Evolutionary conservation across 2,797 vertebrate species (phyloP), one percentile per base, ranked within the genome.

Genomic region (Anisognathus igniventris): DNA sequence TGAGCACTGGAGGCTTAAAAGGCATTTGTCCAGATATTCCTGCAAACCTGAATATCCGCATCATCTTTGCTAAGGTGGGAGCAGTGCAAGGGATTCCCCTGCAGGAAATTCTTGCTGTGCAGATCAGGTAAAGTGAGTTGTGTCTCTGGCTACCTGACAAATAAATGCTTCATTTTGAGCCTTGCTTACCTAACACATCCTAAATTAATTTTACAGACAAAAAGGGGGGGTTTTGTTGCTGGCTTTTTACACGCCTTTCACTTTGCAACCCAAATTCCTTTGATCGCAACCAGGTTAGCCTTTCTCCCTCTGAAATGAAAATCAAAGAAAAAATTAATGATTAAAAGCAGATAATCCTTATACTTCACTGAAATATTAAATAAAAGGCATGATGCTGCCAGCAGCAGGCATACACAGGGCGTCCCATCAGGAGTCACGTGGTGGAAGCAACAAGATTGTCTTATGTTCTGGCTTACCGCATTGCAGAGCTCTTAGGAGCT

Each of bases 11-110:
- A 54, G 61, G 44, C 3, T 16, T 76, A 8, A 91, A 64, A 6
- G 97, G 98, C n/a, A 70, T 96, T 74, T 99, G 99, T 93, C 62
- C 37, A 47, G 98, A 97, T 18, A 80, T 99, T 82, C 99, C 98
- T 51, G 97, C 98, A 30, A 98, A 98, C 73, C 97, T 98, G 76
- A 98, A 98, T 21, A 95, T 99, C 92, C 97, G 79, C 22, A 96
- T 99, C 47, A 97, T 98, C 80, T 98, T 96, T 90, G 90, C 98
- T 1, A 93, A 97, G 25, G 97, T 97, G 39, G 98, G 98, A 3
- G 86, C 96, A 2, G 95, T 98, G 61, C 97, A 98, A 53, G 98
- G 98, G 22, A 45, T 98, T 61, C 94, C 98, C 45, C 98, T 98
- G 93, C 96, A 92, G 56, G 96, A 98, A 67, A 99, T 99, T 42